These are phyloP conservation scores for Diarsia rubi DNA, from an alignment of 2,888 invertebrate genomes.

Conservation along the genomic window DNA sequence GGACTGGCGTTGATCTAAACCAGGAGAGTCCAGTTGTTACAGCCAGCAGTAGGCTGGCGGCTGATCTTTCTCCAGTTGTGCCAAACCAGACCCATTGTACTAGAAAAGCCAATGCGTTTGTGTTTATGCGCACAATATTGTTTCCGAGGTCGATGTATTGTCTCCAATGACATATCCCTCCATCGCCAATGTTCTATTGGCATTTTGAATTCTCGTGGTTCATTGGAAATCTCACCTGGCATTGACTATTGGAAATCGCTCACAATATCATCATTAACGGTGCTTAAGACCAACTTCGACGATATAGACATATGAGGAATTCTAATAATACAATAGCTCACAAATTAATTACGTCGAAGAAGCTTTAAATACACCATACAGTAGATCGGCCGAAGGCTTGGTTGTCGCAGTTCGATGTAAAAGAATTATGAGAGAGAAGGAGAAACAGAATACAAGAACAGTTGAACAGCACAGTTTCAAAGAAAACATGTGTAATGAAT, in stretches of 20 bases:
- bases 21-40: not conserved
- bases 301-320: conserved; percentile 13
- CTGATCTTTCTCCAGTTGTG: not conserved
- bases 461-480: too few species aligned
- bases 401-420: not conserved
- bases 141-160: not conserved
- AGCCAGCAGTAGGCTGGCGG: not conserved
- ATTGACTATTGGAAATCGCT: conserved; percentile 4
- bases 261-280: not conserved
- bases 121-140: not conserved
- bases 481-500: not conserved
- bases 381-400: conserved; percentile 15
- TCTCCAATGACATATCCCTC: not conserved
- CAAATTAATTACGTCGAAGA: conserved; percentile 52
- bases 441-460: too few species aligned
- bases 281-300: conserved; percentile 26
- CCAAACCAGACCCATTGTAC: not conserved
- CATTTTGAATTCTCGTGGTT: not conserved
- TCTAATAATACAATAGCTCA: conserved; percentile 41
- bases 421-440: not conserved
- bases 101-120: not conserved
- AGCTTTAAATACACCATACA: conserved; percentile 25
- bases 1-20: not conserved
- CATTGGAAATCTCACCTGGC: not conserved
- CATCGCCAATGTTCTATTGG: not conserved